A percentile compares a stretch with the other conserved stretches of the same genome.
phyloP scores from a whole-genome alignment of 1,140 invertebrate genomes.

The Globodera ellingtonae region DNA sequence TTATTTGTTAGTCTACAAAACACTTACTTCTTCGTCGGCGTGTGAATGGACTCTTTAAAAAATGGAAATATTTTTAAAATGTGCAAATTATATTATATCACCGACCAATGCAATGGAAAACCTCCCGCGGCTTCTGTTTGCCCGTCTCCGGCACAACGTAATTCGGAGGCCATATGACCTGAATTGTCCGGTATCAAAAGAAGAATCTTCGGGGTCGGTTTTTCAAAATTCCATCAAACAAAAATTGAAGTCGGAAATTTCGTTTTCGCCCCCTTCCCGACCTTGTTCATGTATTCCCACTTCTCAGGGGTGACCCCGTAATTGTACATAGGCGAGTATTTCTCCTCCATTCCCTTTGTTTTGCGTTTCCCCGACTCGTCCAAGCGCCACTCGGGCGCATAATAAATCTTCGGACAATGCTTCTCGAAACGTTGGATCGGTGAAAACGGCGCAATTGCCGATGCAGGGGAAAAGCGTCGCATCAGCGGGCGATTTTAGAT shows the following conservation, averaged over 20 bases:
- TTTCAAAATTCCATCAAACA: background rate
- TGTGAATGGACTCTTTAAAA: slow-evolving; percentile 50
- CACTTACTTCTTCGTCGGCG: slow-evolving; percentile 48
- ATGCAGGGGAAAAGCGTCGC: slow-evolving; percentile 10
- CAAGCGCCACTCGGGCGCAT: slow-evolving; percentile 63
- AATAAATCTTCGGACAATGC: slow-evolving; percentile 56
- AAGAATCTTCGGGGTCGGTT: no score
- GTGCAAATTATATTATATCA: background rate
- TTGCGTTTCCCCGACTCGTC: slow-evolving; percentile 36
- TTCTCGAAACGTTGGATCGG: slow-evolving; percentile 59
- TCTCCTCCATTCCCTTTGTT: slow-evolving; percentile 26
- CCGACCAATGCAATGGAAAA: slow-evolving; percentile 58
- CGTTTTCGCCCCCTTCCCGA: background rate
- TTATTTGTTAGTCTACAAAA: background rate
- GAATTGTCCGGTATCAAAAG: slow-evolving; percentile 10
- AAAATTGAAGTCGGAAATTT: background rate
- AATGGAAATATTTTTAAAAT: background rate
- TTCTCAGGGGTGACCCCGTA: slow-evolving; percentile 62
- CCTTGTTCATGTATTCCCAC: slow-evolving; percentile 65
- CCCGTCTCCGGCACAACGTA: slow-evolving; percentile 64
- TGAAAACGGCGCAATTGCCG: slow-evolving; percentile 21
- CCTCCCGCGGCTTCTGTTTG: slow-evolving; percentile 57
- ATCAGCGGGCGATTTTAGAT: background rate
- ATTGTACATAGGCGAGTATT: slow-evolving; percentile 46
- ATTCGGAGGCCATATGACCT: slow-evolving; percentile 62